Evolutionary conservation across 2,113 vertebrate species (phyloP).

Genomic region (Hemiscyllium ocellatum): DNA sequence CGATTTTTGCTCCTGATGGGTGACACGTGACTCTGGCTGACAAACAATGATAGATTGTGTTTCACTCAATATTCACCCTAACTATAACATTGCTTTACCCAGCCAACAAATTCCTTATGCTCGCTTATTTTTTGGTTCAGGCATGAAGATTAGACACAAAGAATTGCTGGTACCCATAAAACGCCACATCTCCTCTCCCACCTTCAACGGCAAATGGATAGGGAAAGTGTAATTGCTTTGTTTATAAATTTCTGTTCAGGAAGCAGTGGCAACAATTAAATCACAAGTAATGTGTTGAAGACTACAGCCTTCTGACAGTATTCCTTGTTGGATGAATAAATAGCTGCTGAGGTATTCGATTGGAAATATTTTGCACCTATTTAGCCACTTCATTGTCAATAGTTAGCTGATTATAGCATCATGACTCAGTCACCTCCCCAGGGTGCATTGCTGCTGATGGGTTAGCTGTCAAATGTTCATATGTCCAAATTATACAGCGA

Average conservation of each 20-base stretch:
- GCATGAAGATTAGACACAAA: neutral
- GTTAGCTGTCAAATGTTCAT: conserved; percentile 77
- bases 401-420: conserved; percentile 52
- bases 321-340: conserved; percentile 51
- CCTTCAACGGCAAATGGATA: neutral
- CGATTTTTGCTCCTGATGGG: neutral
- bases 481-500: conserved; percentile 70
- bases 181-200: neutral
- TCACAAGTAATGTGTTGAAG: neutral
- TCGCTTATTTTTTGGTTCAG: neutral
- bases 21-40: neutral
- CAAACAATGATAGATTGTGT: too few relatives aligned
- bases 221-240: neutral
- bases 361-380: conserved; percentile 67
- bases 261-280: neutral
- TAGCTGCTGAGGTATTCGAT: conserved; percentile 53
- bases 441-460: conserved; percentile 61
- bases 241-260: neutral
- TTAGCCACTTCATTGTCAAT: conserved; percentile 64
- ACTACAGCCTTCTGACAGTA: conserved; percentile 37
- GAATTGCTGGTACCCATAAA: neutral
- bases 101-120: neutral
- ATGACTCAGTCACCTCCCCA: conserved; percentile 56
- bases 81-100: neutral
- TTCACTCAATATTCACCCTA: too few relatives aligned